These are phyloP conservation scores for Ridgeia piscesae DNA, from an alignment of 1,140 invertebrate genomes.

Conservation along the genomic window DNA sequence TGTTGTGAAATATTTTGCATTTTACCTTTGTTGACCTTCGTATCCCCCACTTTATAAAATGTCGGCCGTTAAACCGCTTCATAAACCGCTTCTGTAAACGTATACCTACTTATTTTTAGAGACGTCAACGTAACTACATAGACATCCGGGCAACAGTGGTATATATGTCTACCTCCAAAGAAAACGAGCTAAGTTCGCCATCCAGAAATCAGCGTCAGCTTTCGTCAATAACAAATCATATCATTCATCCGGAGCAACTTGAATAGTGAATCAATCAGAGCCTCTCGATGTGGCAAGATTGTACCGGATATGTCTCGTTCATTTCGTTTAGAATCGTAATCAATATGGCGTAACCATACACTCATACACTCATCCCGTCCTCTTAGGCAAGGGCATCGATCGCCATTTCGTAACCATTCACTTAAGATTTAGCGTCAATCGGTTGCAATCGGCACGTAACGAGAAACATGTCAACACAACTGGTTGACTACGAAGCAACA, in stretches of 20 bases:
- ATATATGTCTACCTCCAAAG: not conserved
- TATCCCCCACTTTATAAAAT: too few relatives aligned
- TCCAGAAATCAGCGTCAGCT: not conserved
- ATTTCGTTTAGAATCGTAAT: not conserved
- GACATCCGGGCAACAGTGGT: not conserved
- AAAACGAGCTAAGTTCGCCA: not conserved
- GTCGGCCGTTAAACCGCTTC: too few relatives aligned
- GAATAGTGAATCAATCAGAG: not conserved
- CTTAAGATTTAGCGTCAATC: not conserved
- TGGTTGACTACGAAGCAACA: not conserved
- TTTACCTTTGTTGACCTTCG: too few relatives aligned
- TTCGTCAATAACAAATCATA: not conserved
- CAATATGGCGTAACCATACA: not conserved
- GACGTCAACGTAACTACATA: not conserved
- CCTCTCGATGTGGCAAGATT: not conserved
- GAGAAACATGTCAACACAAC: not conserved
- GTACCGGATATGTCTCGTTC: not conserved
- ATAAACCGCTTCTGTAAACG: not conserved
- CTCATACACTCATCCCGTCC: not conserved
- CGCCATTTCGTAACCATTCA: not conserved
- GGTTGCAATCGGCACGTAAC: not conserved
- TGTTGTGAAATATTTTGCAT: too few relatives aligned
- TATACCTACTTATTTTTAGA: not conserved
- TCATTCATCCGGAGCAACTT: not conserved
- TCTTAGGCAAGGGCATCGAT: not conserved